phyloP scores from a whole-genome alignment of 2,888 invertebrate genomes.

The Drosophila austrosaltans region DNA sequence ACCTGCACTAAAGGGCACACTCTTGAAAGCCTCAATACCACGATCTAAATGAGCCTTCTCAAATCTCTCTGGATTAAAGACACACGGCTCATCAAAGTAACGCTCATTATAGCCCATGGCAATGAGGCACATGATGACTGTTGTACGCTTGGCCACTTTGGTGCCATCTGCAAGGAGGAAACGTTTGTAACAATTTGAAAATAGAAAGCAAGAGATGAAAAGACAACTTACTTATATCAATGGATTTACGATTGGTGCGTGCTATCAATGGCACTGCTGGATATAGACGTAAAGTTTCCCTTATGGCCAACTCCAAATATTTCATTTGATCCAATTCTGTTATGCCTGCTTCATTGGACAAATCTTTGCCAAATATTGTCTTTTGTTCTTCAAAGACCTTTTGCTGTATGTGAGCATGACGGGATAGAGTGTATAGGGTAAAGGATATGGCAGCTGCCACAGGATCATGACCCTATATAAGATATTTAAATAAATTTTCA shows the following conservation, averaged over 20 bases:
- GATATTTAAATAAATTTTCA: background rate
- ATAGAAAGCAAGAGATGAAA: too few relatives aligned
- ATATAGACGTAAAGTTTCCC: conserved; percentile 75
- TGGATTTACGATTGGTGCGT: conserved; percentile 72
- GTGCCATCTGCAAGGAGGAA: conserved; percentile 70
- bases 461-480: conserved; percentile 85
- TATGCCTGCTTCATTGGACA: conserved; percentile 38
- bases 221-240: conserved; percentile 73
- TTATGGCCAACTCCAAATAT: conserved; percentile 75
- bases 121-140: conserved; percentile 76
- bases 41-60: conserved; percentile 38
- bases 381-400: conserved; percentile 84
- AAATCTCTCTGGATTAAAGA: conserved; percentile 83
- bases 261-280: conserved; percentile 79
- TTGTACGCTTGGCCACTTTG: conserved; percentile 76
- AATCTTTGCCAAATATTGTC: conserved; percentile 82
- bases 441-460: conserved; percentile 85
- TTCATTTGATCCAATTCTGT: conserved; percentile 61
- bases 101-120: conserved; percentile 80
- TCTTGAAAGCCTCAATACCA: conserved; percentile 84
- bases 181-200: background rate
- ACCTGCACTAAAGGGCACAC: conserved; percentile 87
- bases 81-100: conserved; percentile 75
- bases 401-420: conserved; percentile 84
- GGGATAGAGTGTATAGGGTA: conserved; percentile 84